Percentiles rank a stretch among this genome's conserved stretches.
These are phyloP conservation scores for Lepisosteus osseus DNA, from an alignment of 2,113 vertebrate species.

Conservation along the genomic window DNA sequence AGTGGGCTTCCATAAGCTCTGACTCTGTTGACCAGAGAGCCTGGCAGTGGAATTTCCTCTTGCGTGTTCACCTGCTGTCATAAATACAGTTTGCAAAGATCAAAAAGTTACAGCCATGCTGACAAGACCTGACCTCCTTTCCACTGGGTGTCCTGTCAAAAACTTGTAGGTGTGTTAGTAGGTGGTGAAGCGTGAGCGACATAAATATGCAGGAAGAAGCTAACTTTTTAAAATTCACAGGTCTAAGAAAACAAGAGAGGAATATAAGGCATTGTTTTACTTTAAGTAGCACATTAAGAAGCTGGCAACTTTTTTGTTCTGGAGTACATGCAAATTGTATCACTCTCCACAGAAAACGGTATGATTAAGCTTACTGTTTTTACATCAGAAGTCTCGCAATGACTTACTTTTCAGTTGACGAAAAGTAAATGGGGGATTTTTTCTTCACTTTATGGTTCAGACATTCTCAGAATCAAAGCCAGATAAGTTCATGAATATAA, in stretches of 20 bases:
- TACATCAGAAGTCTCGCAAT: conserved; percentile 1
- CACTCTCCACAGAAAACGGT: background rate
- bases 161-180: background rate
- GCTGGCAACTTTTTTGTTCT: background rate
- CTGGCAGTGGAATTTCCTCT: conserved; percentile 7
- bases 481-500: no score
- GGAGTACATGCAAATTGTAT: conserved; percentile 1
- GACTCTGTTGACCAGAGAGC: no score
- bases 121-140: background rate
- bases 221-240: no score
- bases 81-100: background rate
- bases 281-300: background rate
- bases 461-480: no score
- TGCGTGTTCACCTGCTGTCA: no score
- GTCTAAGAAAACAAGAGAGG: no score
- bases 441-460: background rate
- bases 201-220: no score
- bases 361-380: background rate
- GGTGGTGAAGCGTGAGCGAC: background rate
- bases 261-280: background rate
- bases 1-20: no score
- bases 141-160: background rate
- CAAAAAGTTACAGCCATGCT: background rate
- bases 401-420: background rate
- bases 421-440: background rate